Conservation (phyloP, 2,113 vertebrate genomes). For the Amblyornis subalaris region DNA sequence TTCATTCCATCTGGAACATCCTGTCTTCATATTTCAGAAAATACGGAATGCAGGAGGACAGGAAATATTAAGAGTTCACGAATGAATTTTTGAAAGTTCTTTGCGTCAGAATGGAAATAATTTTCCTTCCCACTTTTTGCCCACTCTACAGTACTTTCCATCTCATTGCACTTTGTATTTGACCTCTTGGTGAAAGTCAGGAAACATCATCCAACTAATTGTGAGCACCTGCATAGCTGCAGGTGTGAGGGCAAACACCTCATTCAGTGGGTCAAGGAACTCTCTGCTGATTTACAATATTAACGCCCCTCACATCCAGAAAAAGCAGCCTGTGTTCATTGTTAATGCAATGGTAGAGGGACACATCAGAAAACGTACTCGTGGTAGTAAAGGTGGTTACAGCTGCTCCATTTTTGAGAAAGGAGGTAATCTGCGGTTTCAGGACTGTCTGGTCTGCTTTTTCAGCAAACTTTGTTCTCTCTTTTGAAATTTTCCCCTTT, state of each 20-base stretch:
- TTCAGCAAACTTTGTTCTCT: background rate
- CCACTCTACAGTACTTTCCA: conserved; percentile 24
- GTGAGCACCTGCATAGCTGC: conserved; percentile 10
- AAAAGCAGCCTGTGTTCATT: background rate
- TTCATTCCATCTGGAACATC: background rate
- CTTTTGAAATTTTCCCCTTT: background rate
- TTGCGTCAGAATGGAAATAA: conserved; percentile 25
- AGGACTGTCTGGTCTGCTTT: background rate
- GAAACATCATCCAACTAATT: conserved; percentile 39
- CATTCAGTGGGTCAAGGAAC: background rate
- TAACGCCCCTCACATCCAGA: background rate
- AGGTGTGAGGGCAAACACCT: background rate
- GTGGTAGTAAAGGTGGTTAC: background rate
- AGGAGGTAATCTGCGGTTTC: background rate
- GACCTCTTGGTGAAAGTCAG: conserved; percentile 38
- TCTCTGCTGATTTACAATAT: background rate
- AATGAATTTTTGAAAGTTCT: conserved; percentile 5
- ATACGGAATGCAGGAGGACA: conserved; percentile 18
- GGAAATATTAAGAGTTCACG: background rate
- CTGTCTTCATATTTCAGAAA: conserved; percentile 45
- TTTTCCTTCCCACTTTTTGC: conserved; percentile 28
- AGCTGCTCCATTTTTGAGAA: background rate
- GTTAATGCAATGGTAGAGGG: background rate
- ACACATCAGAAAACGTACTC: background rate
- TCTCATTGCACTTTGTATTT: background rate